phyloP scores from a whole-genome alignment of 2,888 invertebrate species.

The Drosophila lutescens region DNA sequence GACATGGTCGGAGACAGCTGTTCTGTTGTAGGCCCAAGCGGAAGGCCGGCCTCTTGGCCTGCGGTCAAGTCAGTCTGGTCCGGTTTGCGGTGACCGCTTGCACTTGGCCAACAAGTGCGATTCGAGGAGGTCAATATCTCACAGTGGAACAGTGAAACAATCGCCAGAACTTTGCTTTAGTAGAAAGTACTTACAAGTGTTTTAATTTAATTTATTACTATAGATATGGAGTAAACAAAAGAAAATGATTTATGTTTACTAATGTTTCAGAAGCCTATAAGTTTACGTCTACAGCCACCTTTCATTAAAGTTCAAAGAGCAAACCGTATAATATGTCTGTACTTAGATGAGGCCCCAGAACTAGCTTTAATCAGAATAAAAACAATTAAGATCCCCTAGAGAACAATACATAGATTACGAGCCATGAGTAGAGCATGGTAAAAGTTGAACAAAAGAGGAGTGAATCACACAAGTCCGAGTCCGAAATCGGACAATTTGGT shows the following conservation, averaged over 20 bases:
- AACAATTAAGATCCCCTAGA: background rate
- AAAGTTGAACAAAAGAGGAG: conserved; percentile 9
- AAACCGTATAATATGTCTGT: too few species aligned
- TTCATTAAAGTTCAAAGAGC: too few species aligned
- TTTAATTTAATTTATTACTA: too few species aligned
- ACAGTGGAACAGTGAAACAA: too few species aligned
- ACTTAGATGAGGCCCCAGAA: background rate
- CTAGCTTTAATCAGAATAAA: background rate
- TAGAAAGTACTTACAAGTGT: too few species aligned
- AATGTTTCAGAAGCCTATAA: too few species aligned
- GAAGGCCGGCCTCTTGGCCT: conserved; percentile 9
- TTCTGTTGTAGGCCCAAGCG: background rate
- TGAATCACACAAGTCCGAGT: background rate
- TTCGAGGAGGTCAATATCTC: background rate
- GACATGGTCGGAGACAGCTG: conserved; percentile 36
- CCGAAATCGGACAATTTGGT: conserved; percentile 24
- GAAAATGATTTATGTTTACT: too few species aligned
- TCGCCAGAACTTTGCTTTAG: too few species aligned
- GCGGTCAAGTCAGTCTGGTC: conserved; percentile 3
- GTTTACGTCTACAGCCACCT: too few species aligned
- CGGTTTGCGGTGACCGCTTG: background rate
- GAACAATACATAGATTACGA: background rate
- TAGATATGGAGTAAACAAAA: too few species aligned
- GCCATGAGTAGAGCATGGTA: background rate
- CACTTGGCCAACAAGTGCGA: conserved; percentile 28